Evolutionary conservation across 2,113 vertebrate genomes (phyloP).

Genomic region (Falcunculus frontatus): DNA sequence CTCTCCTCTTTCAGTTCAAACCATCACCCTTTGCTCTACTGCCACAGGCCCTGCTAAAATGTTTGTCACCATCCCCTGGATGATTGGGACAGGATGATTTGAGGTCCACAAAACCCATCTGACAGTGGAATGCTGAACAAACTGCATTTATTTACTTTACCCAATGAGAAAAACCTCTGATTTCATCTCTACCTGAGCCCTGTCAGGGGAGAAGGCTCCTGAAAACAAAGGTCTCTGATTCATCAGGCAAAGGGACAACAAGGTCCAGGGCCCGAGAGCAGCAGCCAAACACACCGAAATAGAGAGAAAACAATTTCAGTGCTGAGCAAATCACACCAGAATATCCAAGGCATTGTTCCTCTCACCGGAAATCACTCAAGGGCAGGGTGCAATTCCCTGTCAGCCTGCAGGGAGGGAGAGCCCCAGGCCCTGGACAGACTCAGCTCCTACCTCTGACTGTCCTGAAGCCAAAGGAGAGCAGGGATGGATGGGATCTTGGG

Average conservation of each 20-base stretch:
- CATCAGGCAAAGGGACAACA: neutral
- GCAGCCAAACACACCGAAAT: neutral
- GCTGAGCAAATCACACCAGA: neutral
- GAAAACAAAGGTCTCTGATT: neutral
- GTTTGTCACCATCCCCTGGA: neutral
- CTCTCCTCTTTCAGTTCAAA: neutral
- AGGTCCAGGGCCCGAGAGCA: neutral
- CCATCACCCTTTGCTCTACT: neutral
- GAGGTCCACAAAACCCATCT: neutral
- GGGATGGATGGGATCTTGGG: accelerated
- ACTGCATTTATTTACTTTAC: neutral
- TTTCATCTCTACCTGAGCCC: neutral
- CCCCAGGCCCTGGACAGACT: neutral
- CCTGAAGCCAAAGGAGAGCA: neutral
- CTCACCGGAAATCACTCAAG: neutral
- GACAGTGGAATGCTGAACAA: neutral
- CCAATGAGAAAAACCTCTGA: neutral
- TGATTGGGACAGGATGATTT: neutral
- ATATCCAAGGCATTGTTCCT: neutral
- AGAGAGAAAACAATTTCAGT: neutral
- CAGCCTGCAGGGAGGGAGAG: neutral
- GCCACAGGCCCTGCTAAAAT: neutral
- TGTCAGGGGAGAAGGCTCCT: neutral
- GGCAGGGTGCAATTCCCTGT: neutral
- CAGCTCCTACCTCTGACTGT: neutral